Evolutionary conservation across 1,140 invertebrate species (phyloP), one percentile per base, ranked within the genome.

Genomic region (Ooceraea biroi): DNA sequence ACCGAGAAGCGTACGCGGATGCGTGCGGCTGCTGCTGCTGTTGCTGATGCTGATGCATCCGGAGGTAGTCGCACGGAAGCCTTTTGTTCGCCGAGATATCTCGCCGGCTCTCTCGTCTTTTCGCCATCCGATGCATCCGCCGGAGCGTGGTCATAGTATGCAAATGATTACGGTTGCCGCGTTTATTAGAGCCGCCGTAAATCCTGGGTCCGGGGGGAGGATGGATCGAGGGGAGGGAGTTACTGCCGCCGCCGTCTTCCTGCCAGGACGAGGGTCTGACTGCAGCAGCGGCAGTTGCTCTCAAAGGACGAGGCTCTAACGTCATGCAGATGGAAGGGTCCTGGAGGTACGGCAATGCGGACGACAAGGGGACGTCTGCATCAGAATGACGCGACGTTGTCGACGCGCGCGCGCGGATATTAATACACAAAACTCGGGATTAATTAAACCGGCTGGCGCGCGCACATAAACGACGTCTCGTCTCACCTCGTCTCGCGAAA

Each of bases 281-380:
- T 87, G 57, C 71, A 68, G 66, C 8, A 73, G 19, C 58, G 57
- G 44, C 48, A 55, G 48, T 69, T 17, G 60, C 69, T 61, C 88
- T 88, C 88, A 89, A 87, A 89, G 89, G 88, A 72, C 68, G 55
- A 74, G n/a, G 55, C 66, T 60, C 69, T 58, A 85, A 71, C 58
- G 63, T 72, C 58, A 72, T 50, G 58, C 83, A 77, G 44, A 84
- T 77, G 65, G 72, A 89, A 90, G 84, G 82, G 57, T 46, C 58
- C 82, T 86, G 25, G 46, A 88, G 66, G 48, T 66, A 57, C 27
- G 52, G 19, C 19, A 55, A 61, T 44, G 22, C 74, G 30, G 65
- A 63, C 52, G 27, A 57, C 66, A 17, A 65, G 22, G 36, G 36
- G 3, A 63, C 36, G 52, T 74, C 58, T 66, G n/a, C 55, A 46